Conservation (phyloP, 2,113 vertebrate genomes). For the Protobothrops flavoviridis region DNA sequence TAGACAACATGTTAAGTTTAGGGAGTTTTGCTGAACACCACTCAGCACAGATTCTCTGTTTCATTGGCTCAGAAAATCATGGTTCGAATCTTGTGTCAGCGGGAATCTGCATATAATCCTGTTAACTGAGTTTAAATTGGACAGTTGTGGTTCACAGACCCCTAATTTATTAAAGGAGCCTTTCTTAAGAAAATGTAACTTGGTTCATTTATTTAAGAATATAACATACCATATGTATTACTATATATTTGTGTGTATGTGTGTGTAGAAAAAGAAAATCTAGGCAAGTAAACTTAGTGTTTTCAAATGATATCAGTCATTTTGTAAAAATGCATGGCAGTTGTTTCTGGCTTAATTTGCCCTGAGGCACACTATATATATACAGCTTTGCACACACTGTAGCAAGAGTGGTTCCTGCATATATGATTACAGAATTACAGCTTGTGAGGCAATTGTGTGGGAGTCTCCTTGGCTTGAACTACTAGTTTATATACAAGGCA, state of each 20-base stretch:
- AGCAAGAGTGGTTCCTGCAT: not conserved
- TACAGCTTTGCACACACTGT: not conserved
- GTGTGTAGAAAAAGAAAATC: not conserved
- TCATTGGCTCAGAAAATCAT: not conserved
- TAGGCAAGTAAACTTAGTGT: not conserved
- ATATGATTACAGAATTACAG: not conserved
- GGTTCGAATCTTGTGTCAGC: not conserved
- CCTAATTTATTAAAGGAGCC: not conserved
- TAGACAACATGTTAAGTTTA: not conserved
- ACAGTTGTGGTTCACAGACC: not conserved
- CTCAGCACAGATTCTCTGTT: not conserved
- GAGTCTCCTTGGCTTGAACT: not conserved
- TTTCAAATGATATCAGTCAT: not conserved
- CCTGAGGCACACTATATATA: rapidly evolving
- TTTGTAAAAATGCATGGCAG: not conserved
- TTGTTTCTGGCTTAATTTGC: constrained; percentile 2
- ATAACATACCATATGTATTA: not conserved
- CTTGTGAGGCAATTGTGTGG: not conserved
- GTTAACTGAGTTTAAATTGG: not conserved
- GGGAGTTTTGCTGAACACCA: not conserved
- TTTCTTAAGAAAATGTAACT: not conserved
- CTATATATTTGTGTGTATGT: not conserved
- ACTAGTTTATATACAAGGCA: not conserved
- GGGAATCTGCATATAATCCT: not conserved
- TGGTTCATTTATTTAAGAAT: not conserved